Evolutionary conservation across 1,140 invertebrate genomes (phyloP).

Genomic region (Drosophila sturtevanti): DNA sequence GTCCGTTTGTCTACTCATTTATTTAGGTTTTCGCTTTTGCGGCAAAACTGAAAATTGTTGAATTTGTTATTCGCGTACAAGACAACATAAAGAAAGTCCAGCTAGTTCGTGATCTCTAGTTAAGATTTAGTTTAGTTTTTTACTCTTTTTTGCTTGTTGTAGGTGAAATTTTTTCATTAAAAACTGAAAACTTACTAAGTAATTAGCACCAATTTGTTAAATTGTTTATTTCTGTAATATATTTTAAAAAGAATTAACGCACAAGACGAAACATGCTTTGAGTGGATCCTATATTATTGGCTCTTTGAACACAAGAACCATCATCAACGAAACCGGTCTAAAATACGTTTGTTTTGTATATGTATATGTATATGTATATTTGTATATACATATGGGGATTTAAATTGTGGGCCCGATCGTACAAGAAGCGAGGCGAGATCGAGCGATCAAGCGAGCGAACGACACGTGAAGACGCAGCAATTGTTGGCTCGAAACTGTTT

Average conservation of each 20-base stretch:
- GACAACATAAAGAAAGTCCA: constrained; percentile 2
- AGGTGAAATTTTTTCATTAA: neutral
- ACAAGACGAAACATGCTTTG: neutral
- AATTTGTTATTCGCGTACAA: constrained; percentile 1
- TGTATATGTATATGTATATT: constrained; percentile 9
- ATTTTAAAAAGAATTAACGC: neutral
- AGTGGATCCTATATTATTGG: neutral
- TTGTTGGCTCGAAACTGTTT: constrained; percentile 43
- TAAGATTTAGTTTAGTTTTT: neutral
- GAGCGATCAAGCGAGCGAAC: constrained; percentile 13
- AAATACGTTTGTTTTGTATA: constrained; percentile 26
- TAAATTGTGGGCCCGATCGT: neutral
- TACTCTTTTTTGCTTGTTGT: neutral
- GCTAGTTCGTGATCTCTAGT: neutral
- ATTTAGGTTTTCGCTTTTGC: constrained; percentile 5
- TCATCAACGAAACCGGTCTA: constrained; percentile 9
- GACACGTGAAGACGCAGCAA: constrained; percentile 21
- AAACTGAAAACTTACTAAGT: neutral
- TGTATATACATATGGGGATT: constrained; percentile 7
- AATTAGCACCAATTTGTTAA: neutral
- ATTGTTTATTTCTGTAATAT: neutral
- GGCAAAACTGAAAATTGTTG: neutral
- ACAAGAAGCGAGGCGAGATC: constrained; percentile 1
- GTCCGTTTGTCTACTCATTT: neutral
- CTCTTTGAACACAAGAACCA: neutral